phyloP scores from a whole-genome alignment of 2,888 invertebrate genomes.

The Nymphalis urticae region DNA sequence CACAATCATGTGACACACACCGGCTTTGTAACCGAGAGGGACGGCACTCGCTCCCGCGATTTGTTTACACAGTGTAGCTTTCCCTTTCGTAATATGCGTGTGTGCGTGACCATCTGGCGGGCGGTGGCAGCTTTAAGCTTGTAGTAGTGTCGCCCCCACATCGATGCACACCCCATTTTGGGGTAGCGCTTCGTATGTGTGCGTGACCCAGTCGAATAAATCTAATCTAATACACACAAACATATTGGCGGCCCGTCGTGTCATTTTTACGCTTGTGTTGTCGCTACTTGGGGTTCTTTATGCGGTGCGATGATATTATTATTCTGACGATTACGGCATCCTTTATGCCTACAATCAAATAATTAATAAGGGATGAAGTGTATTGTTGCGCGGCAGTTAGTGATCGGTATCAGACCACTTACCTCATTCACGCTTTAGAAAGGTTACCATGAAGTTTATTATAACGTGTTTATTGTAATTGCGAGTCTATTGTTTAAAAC shows the following conservation, averaged over 20 bases:
- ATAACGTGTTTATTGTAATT: constrained; percentile 44
- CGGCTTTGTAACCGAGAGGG: constrained; percentile 71
- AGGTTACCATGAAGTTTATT: constrained; percentile 68
- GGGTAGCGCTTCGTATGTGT: constrained; percentile 67
- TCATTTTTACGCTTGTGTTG: constrained; percentile 82
- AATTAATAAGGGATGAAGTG: constrained; percentile 81
- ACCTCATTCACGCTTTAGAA: constrained; percentile 67
- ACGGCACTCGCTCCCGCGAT: constrained; percentile 71
- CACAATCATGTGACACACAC: constrained; percentile 74
- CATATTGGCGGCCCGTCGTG: constrained; percentile 78
- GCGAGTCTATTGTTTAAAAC: constrained; percentile 51
- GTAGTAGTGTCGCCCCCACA: constrained; percentile 71
- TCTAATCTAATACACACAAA: constrained; percentile 79
- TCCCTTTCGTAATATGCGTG: constrained; percentile 70
- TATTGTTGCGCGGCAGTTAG: constrained; percentile 72
- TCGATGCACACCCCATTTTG: constrained; percentile 66
- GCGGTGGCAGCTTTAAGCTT: constrained; percentile 59
- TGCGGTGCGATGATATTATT: constrained; percentile 80
- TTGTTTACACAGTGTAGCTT: constrained; percentile 81
- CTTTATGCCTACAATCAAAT: constrained; percentile 81
- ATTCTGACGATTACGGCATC: constrained; percentile 81
- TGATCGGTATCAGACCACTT: constrained; percentile 75
- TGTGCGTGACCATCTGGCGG: constrained; percentile 78
- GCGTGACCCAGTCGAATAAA: constrained; percentile 81
- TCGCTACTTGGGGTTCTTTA: constrained; percentile 79